Evolutionary conservation across 2,888 invertebrate genomes (phyloP).

Genomic region (Tuberolachnus salignus): DNA sequence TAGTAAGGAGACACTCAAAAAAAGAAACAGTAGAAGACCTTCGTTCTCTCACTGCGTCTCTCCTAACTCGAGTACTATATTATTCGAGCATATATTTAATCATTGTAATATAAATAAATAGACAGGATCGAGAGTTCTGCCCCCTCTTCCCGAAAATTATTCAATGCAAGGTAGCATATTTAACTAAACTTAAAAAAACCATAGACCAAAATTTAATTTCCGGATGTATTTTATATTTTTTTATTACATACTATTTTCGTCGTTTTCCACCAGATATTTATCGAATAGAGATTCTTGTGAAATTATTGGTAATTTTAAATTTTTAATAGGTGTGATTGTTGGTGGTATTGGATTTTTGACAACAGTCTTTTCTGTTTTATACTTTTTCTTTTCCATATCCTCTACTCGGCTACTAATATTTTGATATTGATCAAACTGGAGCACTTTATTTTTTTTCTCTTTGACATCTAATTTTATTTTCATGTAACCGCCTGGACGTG

Average conservation of each 20-base stretch:
- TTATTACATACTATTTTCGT: constrained; percentile 10
- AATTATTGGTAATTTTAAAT: constrained; percentile 45
- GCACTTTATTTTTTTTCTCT: constrained; percentile 25
- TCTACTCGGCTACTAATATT: constrained; percentile 21
- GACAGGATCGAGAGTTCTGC: too few species aligned
- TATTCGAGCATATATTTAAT: too few species aligned
- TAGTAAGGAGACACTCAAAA: too few species aligned
- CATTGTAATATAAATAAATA: too few species aligned
- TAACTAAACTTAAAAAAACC: too few species aligned
- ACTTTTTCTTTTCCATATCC: constrained; percentile 34
- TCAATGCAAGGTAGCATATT: too few species aligned
- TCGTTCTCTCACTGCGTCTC: too few species aligned
- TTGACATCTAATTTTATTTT: constrained; percentile 38
- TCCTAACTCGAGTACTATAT: too few species aligned
- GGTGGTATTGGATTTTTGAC: constrained; percentile 16
- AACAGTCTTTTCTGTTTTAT: constrained; percentile 7
- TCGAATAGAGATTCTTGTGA: constrained; percentile 47
- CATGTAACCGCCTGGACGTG: constrained; percentile 26
- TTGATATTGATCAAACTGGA: constrained; percentile 17
- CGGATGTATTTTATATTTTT: not conserved
- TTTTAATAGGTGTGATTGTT: constrained; percentile 21
- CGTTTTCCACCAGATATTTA: constrained; percentile 34
- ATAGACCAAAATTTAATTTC: too few species aligned
- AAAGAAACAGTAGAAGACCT: too few species aligned
- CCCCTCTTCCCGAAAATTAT: too few species aligned